Evolutionary conservation across 2,797 vertebrate species (phyloP), one percentile per base, ranked within the genome.

Genomic region (Eremophila alpestris): DNA sequence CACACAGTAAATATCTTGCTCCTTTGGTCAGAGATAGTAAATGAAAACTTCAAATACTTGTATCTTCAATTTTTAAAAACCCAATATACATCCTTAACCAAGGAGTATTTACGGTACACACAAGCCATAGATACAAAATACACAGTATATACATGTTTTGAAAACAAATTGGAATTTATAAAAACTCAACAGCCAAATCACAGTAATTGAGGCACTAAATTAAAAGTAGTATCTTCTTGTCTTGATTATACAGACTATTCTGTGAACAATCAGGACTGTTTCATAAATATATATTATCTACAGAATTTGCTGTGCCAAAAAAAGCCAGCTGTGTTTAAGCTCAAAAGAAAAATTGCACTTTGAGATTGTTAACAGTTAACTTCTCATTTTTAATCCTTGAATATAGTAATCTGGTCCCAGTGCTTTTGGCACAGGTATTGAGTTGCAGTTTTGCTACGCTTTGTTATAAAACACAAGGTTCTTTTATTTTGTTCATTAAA

Each of bases 211-310:
- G 97, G 96, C 94, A 98, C 97, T 89, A 96, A 97, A 96, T 97
- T 97, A 97, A 98, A 96, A 97, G 91, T 86, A 94, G 70, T 95
- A 97, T 97, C 74, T 97, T 97, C 69, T 88, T 65, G 71, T 97
- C 97, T 97, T 96, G 87, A 93, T 89, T 95, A 96, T 97, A 97
- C 95, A 96, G 95, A 97, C 92, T 91, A 96, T 88, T 97, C 96
- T 94, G 90, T 97, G 96, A 97, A 97, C 93, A 97, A 96, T 95
- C 96, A 97, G 97, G 95, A 97, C 96, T 95, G 93, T 83, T 97
- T 97, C 97, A 98, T 98, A 98, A 98, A 98, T 98, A 98, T 97
- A 87, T 96, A 92, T 90, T 94, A 98, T 97, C 97, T 98, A 98
- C 96, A 98, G 95, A 95, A 98, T 97, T 81, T 97, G 95, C 92